Evolutionary conservation across 2,888 invertebrate species (phyloP), one percentile per base, ranked within the genome.

Genomic region (Mythimna ferrago): DNA sequence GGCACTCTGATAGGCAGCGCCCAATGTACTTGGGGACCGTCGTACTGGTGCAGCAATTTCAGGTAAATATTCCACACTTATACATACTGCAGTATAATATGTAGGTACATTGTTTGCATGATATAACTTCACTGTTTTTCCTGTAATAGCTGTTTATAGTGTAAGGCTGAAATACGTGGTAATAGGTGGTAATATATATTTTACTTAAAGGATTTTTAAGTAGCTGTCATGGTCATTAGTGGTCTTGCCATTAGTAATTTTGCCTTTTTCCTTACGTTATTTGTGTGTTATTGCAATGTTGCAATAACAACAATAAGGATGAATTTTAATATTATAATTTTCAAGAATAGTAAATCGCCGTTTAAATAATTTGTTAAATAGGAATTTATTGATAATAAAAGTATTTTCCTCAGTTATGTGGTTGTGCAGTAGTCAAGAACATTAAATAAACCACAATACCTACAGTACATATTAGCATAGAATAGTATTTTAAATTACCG

Each of bases 1-100:
- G 92, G 73, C 54, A 74, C 81, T 19, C 88, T 97, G 41, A 81
- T 98, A 64, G 97, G 97, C 51, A 93, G 94, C 66, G 96, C 97
- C 63, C 96, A 97, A 88, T 98, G 98, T 91, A 97, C 98, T 9
- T 98, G 97, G 97, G 98, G 98, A 10, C 98, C 98, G 6, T 95
- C 97, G 0, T 98, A 98, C 89, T 98, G 98, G 98, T 98, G 98
- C 92, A 96, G 96, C 80, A 97, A 97, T 88, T 92, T 95, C 89
- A 94, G 93, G 95, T 95, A 87, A 88, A 61, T 26, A 6, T 56
- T 26, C 21, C 19, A 19, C 6, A 19, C 51, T 14, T 53, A 53
- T 6, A 53, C 9, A n/a, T 53, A 53, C 7, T 48, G 48, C 0
- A 19, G 3, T 32, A 19, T 10, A 58, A 3, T 16, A 57, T 16